phyloP scores from a whole-genome alignment of 2,888 invertebrate genomes.

The Eilema depressum region DNA sequence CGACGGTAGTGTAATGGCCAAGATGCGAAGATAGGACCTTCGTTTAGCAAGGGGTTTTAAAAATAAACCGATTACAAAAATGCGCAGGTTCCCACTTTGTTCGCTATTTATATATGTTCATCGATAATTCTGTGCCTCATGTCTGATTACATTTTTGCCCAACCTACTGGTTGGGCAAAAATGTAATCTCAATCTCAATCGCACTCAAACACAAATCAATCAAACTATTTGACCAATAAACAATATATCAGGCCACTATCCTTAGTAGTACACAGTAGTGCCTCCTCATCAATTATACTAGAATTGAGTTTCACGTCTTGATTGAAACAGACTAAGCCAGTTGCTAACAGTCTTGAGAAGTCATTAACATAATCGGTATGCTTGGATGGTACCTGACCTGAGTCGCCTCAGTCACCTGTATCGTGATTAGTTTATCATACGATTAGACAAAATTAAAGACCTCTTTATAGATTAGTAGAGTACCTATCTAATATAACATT shows the following conservation, averaged over 20 bases:
- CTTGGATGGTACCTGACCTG: neutral
- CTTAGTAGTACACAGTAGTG: neutral
- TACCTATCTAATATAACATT: no score
- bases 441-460: neutral
- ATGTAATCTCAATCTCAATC: no score
- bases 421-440: neutral
- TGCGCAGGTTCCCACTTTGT: no score
- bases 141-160: no score
- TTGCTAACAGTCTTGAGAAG: slow-evolving; percentile 1
- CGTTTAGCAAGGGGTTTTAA: no score
- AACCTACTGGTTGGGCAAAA: no score
- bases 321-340: neutral
- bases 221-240: neutral
- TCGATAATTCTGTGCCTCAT: no score
- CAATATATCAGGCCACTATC: neutral
- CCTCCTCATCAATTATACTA: neutral
- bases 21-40: no score
- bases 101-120: no score
- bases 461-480: neutral
- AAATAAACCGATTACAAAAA: no score
- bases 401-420: neutral
- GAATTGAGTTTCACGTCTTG: neutral
- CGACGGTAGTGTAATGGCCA: no score
- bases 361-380: slow-evolving; percentile 13
- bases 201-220: neutral